These are phyloP conservation scores for Tupiocoris notatus DNA, from an alignment of 2,888 invertebrate species.

Conservation along the genomic window DNA sequence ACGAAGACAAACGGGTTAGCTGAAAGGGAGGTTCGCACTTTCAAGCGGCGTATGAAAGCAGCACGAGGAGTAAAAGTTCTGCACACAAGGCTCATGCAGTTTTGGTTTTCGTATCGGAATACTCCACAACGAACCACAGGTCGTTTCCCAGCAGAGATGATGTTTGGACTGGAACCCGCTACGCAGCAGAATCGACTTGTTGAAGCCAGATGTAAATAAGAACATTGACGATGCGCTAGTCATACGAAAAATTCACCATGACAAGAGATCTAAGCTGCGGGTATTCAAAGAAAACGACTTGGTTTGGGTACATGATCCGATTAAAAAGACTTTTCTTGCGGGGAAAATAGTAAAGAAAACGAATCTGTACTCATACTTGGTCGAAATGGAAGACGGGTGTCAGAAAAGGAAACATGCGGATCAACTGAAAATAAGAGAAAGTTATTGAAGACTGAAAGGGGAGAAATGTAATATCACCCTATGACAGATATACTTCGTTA, in stretches of 20 bases:
- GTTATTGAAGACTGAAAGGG: background rate
- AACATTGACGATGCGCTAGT: background rate
- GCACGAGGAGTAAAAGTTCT: too few species aligned
- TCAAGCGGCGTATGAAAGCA: too few species aligned
- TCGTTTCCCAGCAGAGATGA: slow-evolving; percentile 47
- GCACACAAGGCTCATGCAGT: slow-evolving; percentile 39
- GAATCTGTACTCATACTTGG: background rate
- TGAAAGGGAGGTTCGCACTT: slow-evolving; percentile 50
- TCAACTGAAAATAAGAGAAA: too few species aligned
- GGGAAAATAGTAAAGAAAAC: too few species aligned
- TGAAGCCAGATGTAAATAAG: slow-evolving; percentile 23
- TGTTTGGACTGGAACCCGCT: slow-evolving; percentile 48
- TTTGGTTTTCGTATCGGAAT: slow-evolving; percentile 40
- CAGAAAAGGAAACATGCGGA: slow-evolving; percentile 18
- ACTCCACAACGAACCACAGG: slow-evolving; percentile 46
- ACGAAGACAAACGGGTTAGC: slow-evolving; percentile 49
- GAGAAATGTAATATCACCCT: too few species aligned
- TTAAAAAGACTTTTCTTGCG: background rate
- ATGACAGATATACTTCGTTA: too few species aligned
- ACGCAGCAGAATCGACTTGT: slow-evolving; percentile 46
- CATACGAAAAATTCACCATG: background rate
- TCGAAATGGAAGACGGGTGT: slow-evolving; percentile 3
- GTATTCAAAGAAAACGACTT: background rate
- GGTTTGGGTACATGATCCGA: background rate
- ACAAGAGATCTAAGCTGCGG: background rate